Evolutionary conservation across 2,888 invertebrate species (phyloP).

Genomic region (Resseliella maxima): DNA sequence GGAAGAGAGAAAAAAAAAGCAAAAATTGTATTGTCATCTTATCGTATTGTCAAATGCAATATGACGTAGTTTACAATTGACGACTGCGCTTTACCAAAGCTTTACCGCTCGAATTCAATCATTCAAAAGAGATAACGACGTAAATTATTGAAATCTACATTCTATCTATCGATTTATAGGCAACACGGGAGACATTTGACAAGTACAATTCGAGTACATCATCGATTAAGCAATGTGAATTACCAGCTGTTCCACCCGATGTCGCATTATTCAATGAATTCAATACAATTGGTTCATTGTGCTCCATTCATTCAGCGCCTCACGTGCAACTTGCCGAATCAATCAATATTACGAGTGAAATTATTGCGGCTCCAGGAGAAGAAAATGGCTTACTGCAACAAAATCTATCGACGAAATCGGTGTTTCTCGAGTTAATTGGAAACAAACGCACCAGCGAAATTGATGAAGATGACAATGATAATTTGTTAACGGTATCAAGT

Average conservation of each 20-base stretch:
- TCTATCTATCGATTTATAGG: background rate
- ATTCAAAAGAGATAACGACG: background rate
- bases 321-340: slow-evolving; percentile 69
- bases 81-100: no score
- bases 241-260: background rate
- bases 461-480: slow-evolving; percentile 78
- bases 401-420: slow-evolving; percentile 55
- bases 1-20: no score
- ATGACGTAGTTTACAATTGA: no score
- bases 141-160: background rate
- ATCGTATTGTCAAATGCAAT: no score
- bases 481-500: slow-evolving; percentile 77
- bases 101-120: background rate
- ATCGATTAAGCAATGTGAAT: slow-evolving; percentile 19
- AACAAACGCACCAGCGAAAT: slow-evolving; percentile 63
- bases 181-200: slow-evolving; percentile 35
- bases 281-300: slow-evolving; percentile 69
- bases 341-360: slow-evolving; percentile 61
- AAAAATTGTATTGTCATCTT: no score
- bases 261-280: slow-evolving; percentile 61
- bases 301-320: slow-evolving; percentile 78
- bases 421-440: slow-evolving; percentile 49
- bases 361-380: slow-evolving; percentile 65
- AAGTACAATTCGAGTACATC: slow-evolving; percentile 7
- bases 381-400: slow-evolving; percentile 62